Conservation (phyloP, 2,113 vertebrate species). For the Empidonax alnorum region DNA sequence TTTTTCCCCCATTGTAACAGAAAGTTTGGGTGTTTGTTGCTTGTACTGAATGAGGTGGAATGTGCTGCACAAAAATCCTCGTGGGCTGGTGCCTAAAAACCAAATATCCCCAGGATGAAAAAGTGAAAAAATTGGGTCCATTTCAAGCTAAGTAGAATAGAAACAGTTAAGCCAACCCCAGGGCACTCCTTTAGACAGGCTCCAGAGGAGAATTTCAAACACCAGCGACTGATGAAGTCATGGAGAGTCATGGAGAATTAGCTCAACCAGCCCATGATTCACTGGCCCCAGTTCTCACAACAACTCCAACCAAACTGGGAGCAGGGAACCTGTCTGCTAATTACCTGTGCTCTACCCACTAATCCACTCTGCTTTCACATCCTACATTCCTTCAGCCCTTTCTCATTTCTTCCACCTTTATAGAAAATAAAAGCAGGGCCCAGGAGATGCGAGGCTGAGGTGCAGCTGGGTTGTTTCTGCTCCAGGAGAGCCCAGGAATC, state of each 20-base stretch:
- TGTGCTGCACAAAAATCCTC: background rate
- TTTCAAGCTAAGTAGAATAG: constrained; percentile 10
- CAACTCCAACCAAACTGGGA: background rate
- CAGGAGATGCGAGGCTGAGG: background rate
- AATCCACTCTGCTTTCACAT: background rate
- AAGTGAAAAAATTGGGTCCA: background rate
- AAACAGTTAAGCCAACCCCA: constrained; percentile 59
- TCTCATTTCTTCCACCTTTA: background rate
- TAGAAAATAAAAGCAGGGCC: background rate
- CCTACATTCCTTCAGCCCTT: background rate
- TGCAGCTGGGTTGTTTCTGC: background rate
- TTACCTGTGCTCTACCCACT: constrained; percentile 17
- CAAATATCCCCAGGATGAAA: background rate
- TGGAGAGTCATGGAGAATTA: constrained; percentile 15
- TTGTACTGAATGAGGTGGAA: background rate
- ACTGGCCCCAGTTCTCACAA: constrained; percentile 21
- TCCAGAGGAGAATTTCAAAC: constrained; percentile 25
- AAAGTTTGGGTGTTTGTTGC: background rate
- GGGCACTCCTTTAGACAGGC: constrained; percentile 46
- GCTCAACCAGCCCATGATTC: constrained; percentile 45
- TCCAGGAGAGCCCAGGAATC: background rate
- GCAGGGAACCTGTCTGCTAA: background rate
- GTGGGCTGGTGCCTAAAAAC: background rate
- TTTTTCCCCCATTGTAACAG: too few relatives aligned
- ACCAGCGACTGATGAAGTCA: constrained; percentile 44